Percentiles rank a stretch among this genome's conserved stretches.
Evolutionary conservation across 2,797 vertebrate genomes (phyloP).

Genomic region (Pelochelys cantorii): DNA sequence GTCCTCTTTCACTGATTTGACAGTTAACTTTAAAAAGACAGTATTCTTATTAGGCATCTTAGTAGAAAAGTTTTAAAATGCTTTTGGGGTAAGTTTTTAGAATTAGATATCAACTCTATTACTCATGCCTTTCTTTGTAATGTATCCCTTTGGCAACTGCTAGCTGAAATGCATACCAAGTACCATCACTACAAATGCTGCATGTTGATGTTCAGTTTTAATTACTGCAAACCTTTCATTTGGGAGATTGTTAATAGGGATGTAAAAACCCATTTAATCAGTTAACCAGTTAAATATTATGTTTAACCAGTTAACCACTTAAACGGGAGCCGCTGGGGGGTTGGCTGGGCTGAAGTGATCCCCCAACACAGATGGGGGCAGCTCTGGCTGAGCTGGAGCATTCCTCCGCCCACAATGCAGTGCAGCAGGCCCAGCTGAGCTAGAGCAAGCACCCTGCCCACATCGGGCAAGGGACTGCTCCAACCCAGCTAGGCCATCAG

Average conservation of each 20-base stretch:
- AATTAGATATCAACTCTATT: not conserved
- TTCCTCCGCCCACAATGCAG: too few relatives aligned
- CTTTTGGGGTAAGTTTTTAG: constrained; percentile 2
- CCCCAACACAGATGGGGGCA: too few relatives aligned
- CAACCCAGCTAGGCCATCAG: too few relatives aligned
- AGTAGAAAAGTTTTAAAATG: not conserved
- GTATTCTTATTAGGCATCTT: not conserved
- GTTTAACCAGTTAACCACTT: too few relatives aligned
- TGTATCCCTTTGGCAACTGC: not conserved
- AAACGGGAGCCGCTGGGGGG: too few relatives aligned
- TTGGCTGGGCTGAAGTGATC: too few relatives aligned
- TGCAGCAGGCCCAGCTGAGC: too few relatives aligned
- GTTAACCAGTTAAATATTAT: too few relatives aligned
- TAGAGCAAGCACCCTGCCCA: too few relatives aligned
- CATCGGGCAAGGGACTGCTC: too few relatives aligned
- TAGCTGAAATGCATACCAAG: constrained; percentile 48
- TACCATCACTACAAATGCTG: not conserved
- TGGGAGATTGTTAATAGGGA: not conserved
- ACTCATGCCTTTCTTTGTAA: not conserved
- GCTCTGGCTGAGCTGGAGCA: too few relatives aligned
- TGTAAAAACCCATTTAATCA: too few relatives aligned
- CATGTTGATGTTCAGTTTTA: constrained; percentile 32
- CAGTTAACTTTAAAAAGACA: constrained; percentile 6
- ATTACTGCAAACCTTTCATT: not conserved
- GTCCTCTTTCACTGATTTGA: not conserved